Percentiles rank a stretch among this genome's conserved stretches.
Conservation (phyloP, 2,888 invertebrate genomes). For the Invenusta paracnida region DNA sequence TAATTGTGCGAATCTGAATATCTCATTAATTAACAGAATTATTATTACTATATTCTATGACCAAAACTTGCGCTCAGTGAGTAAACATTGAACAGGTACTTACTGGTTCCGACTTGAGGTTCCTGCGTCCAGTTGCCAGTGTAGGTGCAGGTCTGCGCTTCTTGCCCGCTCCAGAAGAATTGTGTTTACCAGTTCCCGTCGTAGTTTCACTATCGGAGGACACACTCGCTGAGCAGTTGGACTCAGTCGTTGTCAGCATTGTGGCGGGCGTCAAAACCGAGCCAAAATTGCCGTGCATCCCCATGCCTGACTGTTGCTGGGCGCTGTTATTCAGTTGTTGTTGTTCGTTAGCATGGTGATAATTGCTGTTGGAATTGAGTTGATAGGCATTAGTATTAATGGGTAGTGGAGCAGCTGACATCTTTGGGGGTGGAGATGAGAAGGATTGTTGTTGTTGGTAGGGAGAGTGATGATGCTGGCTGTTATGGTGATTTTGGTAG, state of each 20-base stretch:
- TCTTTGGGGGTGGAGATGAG: background rate
- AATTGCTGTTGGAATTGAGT: background rate
- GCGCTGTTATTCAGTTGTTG: background rate
- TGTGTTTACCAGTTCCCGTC: background rate
- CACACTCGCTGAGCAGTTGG: background rate
- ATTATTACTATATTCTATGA: no score
- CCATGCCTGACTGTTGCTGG: background rate
- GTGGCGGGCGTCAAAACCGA: background rate
- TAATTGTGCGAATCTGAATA: no score
- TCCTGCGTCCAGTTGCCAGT: constrained; percentile 26
- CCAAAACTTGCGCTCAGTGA: no score
- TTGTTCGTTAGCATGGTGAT: background rate
- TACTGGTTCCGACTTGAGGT: constrained; percentile 27
- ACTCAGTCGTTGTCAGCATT: background rate
- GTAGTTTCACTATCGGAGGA: background rate
- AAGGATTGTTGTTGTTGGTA: background rate
- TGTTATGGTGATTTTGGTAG: background rate
- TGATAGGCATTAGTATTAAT: no score
- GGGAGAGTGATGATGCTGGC: background rate
- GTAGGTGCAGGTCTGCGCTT: constrained; percentile 3
- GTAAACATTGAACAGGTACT: no score
- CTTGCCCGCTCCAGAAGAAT: background rate
- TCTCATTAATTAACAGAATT: no score
- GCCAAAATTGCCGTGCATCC: no score
- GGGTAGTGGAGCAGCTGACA: no score